Percentiles rank a stretch among this genome's conserved stretches.
Conservation (phyloP, 2,888 invertebrate genomes). For the Perdita meconis region DNA sequence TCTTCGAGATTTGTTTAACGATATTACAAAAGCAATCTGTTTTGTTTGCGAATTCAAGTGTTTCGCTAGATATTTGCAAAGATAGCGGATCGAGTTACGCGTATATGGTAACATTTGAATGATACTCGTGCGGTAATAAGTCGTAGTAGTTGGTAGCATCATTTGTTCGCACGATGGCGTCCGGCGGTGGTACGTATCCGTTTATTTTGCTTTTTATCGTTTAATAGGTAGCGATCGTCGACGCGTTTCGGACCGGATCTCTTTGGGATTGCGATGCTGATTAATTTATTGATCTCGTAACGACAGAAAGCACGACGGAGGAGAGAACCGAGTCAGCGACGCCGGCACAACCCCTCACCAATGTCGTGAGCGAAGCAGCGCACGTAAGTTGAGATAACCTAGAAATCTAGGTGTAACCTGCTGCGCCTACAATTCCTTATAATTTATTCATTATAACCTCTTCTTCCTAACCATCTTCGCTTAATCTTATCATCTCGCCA, state of each 20-base stretch:
- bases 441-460: too few species aligned
- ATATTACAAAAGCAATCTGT: conserved; percentile 27
- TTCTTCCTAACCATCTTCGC: too few species aligned
- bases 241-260: conserved; percentile 1
- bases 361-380: conserved; percentile 79
- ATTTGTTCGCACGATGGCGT: conserved; percentile 81
- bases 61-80: background rate
- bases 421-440: background rate
- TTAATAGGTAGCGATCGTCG: conserved; percentile 36
- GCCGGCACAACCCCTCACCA: conserved; percentile 75
- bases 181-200: conserved; percentile 79
- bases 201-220: conserved; percentile 62
- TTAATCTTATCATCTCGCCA: background rate
- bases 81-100: background rate
- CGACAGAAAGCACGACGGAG: conserved; percentile 77
- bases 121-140: conserved; percentile 39
- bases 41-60: background rate
- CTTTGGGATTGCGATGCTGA: conserved; percentile 15
- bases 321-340: conserved; percentile 79
- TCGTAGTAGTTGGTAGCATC: conserved; percentile 59
- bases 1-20: background rate
- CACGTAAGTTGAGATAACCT: conserved; percentile 79
- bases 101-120: conserved; percentile 37
- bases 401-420: conserved; percentile 28
- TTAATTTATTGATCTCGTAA: conserved; percentile 40